These are phyloP conservation scores for Lepidotrigona ventralis DNA, from an alignment of 1,140 invertebrate species.

Conservation along the genomic window DNA sequence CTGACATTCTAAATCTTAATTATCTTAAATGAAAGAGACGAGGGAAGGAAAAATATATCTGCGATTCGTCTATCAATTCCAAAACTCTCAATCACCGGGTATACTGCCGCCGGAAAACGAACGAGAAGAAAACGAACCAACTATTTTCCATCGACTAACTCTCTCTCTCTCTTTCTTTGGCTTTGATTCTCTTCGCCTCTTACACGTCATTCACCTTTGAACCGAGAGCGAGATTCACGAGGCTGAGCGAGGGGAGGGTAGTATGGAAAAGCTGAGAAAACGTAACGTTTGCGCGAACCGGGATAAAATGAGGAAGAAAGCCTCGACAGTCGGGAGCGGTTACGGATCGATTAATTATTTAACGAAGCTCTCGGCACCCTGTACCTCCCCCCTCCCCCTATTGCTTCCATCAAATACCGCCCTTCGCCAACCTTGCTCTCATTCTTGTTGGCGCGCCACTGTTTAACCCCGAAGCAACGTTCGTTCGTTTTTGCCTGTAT, in stretches of 20 bases:
- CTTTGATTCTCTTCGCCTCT: background rate
- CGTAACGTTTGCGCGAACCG: constrained; percentile 38
- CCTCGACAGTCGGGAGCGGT: constrained; percentile 24
- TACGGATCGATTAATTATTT: constrained; percentile 53
- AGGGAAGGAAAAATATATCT: background rate
- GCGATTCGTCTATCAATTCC: background rate
- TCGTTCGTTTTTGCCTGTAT: constrained; percentile 35
- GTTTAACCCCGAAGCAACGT: constrained; percentile 51
- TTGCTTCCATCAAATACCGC: constrained; percentile 1
- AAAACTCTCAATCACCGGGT: background rate
- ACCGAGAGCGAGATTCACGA: background rate
- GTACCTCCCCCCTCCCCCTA: constrained; percentile 22
- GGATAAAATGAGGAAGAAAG: constrained; percentile 31
- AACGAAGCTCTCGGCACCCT: constrained; percentile 50
- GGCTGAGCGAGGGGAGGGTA: no score
- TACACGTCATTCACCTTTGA: constrained; percentile 31
- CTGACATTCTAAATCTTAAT: no score
- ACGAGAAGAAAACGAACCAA: background rate
- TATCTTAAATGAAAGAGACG: background rate
- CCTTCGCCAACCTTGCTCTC: constrained; percentile 10
- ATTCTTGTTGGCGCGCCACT: background rate
- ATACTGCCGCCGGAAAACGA: background rate
- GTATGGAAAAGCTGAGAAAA: constrained; percentile 31
- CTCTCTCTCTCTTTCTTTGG: background rate
- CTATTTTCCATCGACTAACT: background rate